These are phyloP conservation scores for Pararge aegeria DNA, from an alignment of 1,140 invertebrate species.

Conservation along the genomic window DNA sequence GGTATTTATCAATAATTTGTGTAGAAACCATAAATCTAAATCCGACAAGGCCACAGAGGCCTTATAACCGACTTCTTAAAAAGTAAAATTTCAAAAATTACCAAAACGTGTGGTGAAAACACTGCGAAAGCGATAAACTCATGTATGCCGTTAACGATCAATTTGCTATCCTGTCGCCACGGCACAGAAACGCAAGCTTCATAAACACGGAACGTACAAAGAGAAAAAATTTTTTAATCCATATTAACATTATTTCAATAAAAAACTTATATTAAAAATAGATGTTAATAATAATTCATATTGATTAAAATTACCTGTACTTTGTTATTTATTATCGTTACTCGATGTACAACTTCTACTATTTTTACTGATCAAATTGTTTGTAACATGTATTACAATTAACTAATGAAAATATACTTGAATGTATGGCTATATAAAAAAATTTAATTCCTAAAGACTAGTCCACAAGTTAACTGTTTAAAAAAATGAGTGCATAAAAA, in stretches of 20 bases:
- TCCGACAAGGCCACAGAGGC: no score
- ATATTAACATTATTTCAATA: slow-evolving; percentile 58
- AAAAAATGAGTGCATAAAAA: slow-evolving; percentile 26
- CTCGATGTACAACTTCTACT: slow-evolving; percentile 70
- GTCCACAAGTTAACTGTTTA: slow-evolving; percentile 27
- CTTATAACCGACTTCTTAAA: no score
- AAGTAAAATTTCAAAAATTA: no score
- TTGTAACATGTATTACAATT: slow-evolving; percentile 28
- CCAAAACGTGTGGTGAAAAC: no score
- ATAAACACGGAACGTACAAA: slow-evolving; percentile 45
- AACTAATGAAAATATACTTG: slow-evolving; percentile 29
- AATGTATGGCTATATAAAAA: slow-evolving; percentile 42
- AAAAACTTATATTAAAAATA: slow-evolving; percentile 68
- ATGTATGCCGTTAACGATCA: background rate
- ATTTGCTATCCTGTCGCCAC: background rate
- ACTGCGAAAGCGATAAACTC: background rate
- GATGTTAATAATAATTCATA: slow-evolving; percentile 58
- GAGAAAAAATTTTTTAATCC: slow-evolving; percentile 42
- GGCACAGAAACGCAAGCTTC: slow-evolving; percentile 23
- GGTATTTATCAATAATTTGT: no score
- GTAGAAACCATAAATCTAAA: no score
- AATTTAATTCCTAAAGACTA: slow-evolving; percentile 37
- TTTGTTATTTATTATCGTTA: slow-evolving; percentile 71
- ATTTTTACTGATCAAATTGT: slow-evolving; percentile 63
- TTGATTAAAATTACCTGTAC: slow-evolving; percentile 69